phyloP scores from a whole-genome alignment of 30 jellyfish, hydroid and myxozoan species.

The Turritopsis rubra region DNA sequence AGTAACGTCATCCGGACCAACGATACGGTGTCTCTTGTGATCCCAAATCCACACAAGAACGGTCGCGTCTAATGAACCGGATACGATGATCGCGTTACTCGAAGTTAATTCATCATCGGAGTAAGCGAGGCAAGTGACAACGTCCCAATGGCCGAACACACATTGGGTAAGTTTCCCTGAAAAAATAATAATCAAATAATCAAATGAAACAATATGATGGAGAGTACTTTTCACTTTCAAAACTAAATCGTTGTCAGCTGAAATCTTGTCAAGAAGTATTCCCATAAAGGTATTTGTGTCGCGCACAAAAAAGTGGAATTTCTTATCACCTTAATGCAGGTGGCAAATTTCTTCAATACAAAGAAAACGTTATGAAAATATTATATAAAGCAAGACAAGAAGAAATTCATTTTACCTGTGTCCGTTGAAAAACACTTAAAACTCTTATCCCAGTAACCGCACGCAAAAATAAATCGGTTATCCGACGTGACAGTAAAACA shows the following conservation, averaged over 20 bases:
- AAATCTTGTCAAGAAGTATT: too few species aligned
- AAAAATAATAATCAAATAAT: background rate
- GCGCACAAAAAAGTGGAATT: too few species aligned
- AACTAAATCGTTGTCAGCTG: background rate
- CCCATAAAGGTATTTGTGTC: background rate
- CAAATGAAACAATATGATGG: background rate
- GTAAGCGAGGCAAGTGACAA: slow-evolving; percentile 90
- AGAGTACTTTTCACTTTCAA: background rate
- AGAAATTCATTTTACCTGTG: slow-evolving; percentile 50
- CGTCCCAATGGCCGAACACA: slow-evolving; percentile 95
- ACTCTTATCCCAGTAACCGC: slow-evolving; percentile 99
- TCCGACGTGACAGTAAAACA: slow-evolving; percentile 86
- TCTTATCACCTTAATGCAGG: too few species aligned
- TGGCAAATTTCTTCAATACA: too few species aligned
- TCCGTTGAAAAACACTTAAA: slow-evolving; percentile 89
- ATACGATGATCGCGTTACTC: slow-evolving; percentile 69
- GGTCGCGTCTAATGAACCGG: slow-evolving; percentile 97
- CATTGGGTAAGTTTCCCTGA: slow-evolving; percentile 88
- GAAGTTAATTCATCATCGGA: slow-evolving; percentile 67
- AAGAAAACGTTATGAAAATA: too few species aligned
- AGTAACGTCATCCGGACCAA: slow-evolving; percentile 60
- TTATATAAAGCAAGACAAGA: too few species aligned
- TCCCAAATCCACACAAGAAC: slow-evolving; percentile 97
- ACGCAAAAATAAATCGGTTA: slow-evolving; percentile 76
- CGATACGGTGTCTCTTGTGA: slow-evolving; percentile 54